Evolutionary conservation across 2,113 vertebrate species (phyloP).

Genomic region (Chascanopsetta lugubris): DNA sequence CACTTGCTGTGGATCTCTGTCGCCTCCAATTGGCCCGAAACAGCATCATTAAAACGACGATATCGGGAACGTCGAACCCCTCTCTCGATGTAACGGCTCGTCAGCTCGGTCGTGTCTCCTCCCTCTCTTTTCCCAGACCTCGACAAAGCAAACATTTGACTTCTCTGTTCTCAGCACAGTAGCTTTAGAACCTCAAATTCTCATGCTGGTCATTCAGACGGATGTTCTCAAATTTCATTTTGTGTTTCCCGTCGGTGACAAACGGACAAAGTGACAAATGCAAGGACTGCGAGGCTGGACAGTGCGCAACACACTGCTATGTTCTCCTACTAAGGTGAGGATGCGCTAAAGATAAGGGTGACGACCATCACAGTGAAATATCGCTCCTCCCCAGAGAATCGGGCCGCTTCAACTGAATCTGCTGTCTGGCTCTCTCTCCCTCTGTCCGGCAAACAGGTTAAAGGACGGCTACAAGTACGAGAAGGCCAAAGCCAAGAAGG

Average conservation of each 20-base stretch:
- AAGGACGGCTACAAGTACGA: conserved; percentile 87
- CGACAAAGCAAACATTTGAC: conserved; percentile 8
- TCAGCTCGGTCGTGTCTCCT: conserved; percentile 25
- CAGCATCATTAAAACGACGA: too few species aligned
- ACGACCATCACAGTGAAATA: conserved; percentile 79
- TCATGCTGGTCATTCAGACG: conserved; percentile 62
- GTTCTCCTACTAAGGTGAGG: conserved; percentile 80
- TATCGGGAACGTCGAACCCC: not conserved
- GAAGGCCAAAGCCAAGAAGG: conserved; percentile 94
- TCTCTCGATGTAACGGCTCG: too few species aligned
- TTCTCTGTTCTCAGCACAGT: not conserved
- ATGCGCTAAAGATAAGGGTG: conserved; percentile 74
- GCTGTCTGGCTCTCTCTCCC: conserved; percentile 51
- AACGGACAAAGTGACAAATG: conserved; percentile 77
- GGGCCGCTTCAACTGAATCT: conserved; percentile 49
- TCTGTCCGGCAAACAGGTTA: conserved; percentile 79
- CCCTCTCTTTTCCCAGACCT: conserved; percentile 49
- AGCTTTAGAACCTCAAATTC: conserved; percentile 28
- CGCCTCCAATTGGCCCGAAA: too few species aligned
- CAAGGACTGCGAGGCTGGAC: conserved; percentile 79
- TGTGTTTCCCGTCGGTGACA: conserved; percentile 72
- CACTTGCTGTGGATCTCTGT: too few species aligned
- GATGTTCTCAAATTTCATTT: conserved; percentile 76
- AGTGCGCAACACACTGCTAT: conserved; percentile 81
- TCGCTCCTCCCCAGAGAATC: conserved; percentile 57